These are phyloP conservation scores for Trachops cirrhosus DNA, from an alignment of 2,797 vertebrate species.

Conservation along the genomic window DNA sequence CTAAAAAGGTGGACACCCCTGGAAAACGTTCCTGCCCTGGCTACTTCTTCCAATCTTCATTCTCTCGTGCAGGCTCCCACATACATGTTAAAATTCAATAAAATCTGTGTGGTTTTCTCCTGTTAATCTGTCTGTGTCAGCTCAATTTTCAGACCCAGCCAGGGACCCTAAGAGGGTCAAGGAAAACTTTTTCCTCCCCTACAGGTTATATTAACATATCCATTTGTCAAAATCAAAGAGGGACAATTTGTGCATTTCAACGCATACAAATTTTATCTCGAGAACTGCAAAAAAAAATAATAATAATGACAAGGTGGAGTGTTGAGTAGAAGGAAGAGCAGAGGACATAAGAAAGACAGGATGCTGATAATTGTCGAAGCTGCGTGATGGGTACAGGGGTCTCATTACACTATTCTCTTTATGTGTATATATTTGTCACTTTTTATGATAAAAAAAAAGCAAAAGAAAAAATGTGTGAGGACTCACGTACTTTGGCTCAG, in stretches of 20 bases:
- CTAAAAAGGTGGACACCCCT: no score
- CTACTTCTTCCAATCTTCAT: neutral
- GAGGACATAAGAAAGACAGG: neutral
- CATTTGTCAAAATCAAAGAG: neutral
- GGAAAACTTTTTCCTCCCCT: neutral
- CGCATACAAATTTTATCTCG: neutral
- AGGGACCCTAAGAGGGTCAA: neutral
- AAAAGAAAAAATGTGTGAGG: neutral
- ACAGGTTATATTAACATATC: neutral
- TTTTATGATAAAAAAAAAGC: neutral
- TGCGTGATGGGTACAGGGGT: accelerated
- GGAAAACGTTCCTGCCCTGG: neutral
- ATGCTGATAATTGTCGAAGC: no score
- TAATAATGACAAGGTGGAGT: neutral
- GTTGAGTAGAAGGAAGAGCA: neutral
- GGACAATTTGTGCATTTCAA: neutral
- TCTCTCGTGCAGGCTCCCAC: neutral
- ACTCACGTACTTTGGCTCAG: neutral
- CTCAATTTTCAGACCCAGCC: neutral
- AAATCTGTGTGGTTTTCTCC: neutral
- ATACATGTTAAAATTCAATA: neutral
- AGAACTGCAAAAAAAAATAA: neutral
- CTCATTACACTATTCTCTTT: neutral
- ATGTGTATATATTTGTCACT: neutral
- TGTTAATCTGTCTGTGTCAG: neutral